phyloP scores from a whole-genome alignment of 2,113 vertebrate species.

The Campylorhamphus procurvoides region DNA sequence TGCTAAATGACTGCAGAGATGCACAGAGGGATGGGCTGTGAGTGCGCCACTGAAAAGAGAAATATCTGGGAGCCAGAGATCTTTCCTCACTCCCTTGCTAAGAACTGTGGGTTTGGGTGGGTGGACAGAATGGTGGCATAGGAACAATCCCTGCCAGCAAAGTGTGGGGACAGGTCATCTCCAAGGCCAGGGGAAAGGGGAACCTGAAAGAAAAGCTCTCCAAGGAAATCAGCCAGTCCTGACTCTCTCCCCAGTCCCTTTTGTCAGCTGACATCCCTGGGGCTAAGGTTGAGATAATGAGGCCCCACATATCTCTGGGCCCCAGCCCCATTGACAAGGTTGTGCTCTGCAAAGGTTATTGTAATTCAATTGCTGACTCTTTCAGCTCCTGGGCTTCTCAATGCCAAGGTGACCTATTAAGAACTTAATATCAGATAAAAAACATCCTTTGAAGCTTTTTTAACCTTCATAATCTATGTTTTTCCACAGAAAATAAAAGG shows the following conservation, averaged over 20 bases:
- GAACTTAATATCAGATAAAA: conserved; percentile 62
- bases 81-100: neutral
- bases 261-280: neutral
- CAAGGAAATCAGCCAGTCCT: neutral
- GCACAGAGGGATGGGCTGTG: neutral
- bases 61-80: neutral
- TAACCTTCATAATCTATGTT: conserved; percentile 61
- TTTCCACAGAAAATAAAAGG: conserved; percentile 1
- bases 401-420: conserved; percentile 69
- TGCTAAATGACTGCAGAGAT: neutral
- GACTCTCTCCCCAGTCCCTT: neutral
- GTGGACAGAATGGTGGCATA: accelerated
- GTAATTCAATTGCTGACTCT: conserved; percentile 46
- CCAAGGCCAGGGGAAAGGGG: neutral
- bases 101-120: neutral
- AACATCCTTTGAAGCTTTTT: conserved; percentile 35
- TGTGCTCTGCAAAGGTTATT: conserved; percentile 48
- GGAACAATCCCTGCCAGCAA: neutral
- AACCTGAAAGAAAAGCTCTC: neutral
- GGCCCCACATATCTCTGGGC: conserved; percentile 31
- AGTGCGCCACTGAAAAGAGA: neutral
- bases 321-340: conserved; percentile 21
- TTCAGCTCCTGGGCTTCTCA: conserved; percentile 43
- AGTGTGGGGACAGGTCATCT: neutral
- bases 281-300: conserved; percentile 30